These are phyloP conservation scores for Drosophila colorata DNA, from an alignment of 2,888 invertebrate species.

Conservation along the genomic window DNA sequence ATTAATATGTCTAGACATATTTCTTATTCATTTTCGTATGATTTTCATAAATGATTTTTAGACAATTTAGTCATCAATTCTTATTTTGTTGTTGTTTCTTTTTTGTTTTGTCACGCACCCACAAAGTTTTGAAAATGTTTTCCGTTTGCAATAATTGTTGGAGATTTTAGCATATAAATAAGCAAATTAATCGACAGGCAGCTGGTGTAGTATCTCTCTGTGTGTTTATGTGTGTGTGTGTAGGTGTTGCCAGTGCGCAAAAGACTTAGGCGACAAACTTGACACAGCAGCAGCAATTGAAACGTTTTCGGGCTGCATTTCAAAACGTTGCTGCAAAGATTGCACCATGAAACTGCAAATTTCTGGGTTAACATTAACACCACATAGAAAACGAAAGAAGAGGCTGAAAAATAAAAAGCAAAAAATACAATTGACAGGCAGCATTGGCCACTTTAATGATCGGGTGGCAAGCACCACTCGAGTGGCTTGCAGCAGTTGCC, in stretches of 20 bases:
- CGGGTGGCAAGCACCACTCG: slow-evolving; percentile 53
- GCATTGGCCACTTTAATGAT: slow-evolving; percentile 67
- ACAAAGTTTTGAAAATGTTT: slow-evolving; percentile 52
- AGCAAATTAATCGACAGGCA: slow-evolving; percentile 12
- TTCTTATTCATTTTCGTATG: slow-evolving; percentile 14
- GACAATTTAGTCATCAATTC: slow-evolving; percentile 43
- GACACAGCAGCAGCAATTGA: slow-evolving; percentile 26
- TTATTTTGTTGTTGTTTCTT: slow-evolving; percentile 2
- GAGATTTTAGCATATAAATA: slow-evolving; percentile 42
- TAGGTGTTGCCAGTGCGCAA: slow-evolving; percentile 37
- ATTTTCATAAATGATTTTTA: slow-evolving; percentile 30
- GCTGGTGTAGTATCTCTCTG: neutral
- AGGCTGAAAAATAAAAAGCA: neutral
- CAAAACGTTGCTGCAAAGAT: slow-evolving; percentile 43
- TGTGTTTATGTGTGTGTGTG: slow-evolving; percentile 22
- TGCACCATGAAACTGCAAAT: slow-evolving; percentile 70
- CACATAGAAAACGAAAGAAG: slow-evolving; percentile 5
- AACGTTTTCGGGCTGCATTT: slow-evolving; percentile 36
- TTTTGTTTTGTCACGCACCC: slow-evolving; percentile 58
- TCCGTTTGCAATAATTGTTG: slow-evolving; percentile 55
- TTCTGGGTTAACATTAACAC: slow-evolving; percentile 59
- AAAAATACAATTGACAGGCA: slow-evolving; percentile 51
- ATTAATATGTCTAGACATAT: slow-evolving; percentile 29
- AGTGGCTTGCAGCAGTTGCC: slow-evolving; percentile 25
- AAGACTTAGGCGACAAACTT: slow-evolving; percentile 59